phyloP scores from a whole-genome alignment of 2,797 vertebrate species.

The Sphaeramia orbicularis region DNA sequence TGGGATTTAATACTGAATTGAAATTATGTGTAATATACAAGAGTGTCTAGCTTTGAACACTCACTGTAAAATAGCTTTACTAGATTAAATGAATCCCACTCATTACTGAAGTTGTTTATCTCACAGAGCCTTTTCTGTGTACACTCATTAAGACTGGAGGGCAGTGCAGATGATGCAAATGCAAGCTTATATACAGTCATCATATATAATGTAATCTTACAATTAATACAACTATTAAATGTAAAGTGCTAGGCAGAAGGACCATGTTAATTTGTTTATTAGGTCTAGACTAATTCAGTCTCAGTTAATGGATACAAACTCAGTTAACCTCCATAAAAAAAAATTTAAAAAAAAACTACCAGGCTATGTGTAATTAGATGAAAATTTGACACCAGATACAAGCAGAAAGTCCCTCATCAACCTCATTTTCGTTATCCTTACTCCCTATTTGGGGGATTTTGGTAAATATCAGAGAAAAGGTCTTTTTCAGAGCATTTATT shows the following conservation, averaged over 20 bases:
- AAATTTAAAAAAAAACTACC: slow-evolving; percentile 57
- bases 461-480: slow-evolving; percentile 33
- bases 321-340: slow-evolving; percentile 43
- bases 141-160: slow-evolving; percentile 56
- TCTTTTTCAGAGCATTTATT: slow-evolving; percentile 26
- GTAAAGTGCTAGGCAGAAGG: slow-evolving; percentile 83
- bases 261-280: slow-evolving; percentile 58
- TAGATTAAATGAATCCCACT: slow-evolving; percentile 33
- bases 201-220: slow-evolving; percentile 65
- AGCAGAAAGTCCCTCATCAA: slow-evolving; percentile 63
- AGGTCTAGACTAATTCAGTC: slow-evolving; percentile 66
- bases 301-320: slow-evolving; percentile 60
- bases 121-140: slow-evolving; percentile 25
- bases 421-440: slow-evolving; percentile 39
- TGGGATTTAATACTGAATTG: no score
- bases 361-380: slow-evolving; percentile 58
- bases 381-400: slow-evolving; percentile 52
- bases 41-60: slow-evolving; percentile 14
- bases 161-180: slow-evolving; percentile 75
- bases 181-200: slow-evolving; percentile 72
- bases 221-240: slow-evolving; percentile 74
- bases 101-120: slow-evolving; percentile 61
- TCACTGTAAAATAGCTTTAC: slow-evolving; percentile 12
- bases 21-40: no score
- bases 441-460: slow-evolving; percentile 29